A percentile compares a stretch with the other conserved stretches of the same genome.
Conservation (phyloP, 2,888 invertebrate genomes). For the Calephelis perditalis region DNA sequence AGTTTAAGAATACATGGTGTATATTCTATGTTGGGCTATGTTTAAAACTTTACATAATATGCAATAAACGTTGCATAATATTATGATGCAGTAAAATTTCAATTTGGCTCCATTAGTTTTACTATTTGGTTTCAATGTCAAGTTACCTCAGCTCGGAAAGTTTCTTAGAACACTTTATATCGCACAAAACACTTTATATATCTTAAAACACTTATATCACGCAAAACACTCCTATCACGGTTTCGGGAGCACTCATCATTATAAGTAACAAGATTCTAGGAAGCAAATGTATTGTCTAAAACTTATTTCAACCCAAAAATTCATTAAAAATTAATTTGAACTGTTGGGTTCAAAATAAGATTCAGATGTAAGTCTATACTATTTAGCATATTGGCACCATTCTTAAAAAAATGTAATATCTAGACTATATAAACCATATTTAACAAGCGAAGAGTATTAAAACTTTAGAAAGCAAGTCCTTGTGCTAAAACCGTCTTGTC, state of each 20-base stretch:
- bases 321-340: background rate
- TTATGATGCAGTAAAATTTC: too few relatives aligned
- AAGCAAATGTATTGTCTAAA: background rate
- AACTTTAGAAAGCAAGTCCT: too few relatives aligned
- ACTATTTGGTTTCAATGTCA: background rate
- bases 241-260: background rate
- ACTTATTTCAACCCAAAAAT: background rate
- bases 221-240: background rate
- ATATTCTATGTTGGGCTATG: too few relatives aligned
- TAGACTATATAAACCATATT: too few relatives aligned
- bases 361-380: background rate
- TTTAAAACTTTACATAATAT: too few relatives aligned
- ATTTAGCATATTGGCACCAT: slow-evolving; percentile 3
- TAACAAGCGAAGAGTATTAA: too few relatives aligned
- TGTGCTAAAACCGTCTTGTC: too few relatives aligned
- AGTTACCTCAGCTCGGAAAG: background rate
- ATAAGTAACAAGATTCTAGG: background rate
- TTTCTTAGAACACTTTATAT: background rate
- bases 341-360: background rate
- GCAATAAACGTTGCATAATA: too few relatives aligned
- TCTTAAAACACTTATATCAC: background rate
- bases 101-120: too few relatives aligned
- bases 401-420: background rate
- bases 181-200: background rate
- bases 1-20: too few relatives aligned